phyloP scores from a whole-genome alignment of 2,888 invertebrate genomes.

The Flexamia atlantica region DNA sequence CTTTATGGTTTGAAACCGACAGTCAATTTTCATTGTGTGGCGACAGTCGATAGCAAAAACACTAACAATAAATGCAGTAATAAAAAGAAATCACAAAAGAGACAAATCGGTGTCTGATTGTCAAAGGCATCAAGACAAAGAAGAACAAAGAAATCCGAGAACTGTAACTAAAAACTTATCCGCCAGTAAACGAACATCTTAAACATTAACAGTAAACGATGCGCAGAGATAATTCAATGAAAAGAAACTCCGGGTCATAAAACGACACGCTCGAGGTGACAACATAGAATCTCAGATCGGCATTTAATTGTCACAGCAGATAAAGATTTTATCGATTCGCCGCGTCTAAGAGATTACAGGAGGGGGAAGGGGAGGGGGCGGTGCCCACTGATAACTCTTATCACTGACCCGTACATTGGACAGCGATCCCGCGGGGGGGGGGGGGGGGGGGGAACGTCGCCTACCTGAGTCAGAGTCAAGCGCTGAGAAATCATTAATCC shows the following conservation, averaged over 20 bases:
- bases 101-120: not conserved
- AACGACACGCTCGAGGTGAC: not conserved
- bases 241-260: no score
- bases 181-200: not conserved
- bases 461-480: slow-evolving; percentile 29
- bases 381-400: slow-evolving; percentile 14
- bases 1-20: no score
- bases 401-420: slow-evolving; percentile 21
- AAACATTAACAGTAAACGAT: not conserved
- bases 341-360: not conserved
- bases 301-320: not conserved
- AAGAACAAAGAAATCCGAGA: no score
- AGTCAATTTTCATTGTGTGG: no score
- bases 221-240: no score
- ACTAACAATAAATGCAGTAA: no score
- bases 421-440: not conserved
- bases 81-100: no score
- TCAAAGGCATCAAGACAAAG: not conserved
- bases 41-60: no score
- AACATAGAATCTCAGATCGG: not conserved
- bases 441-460: slow-evolving; percentile 30
- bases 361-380: not conserved
- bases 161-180: slow-evolving; percentile 1
- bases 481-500: slow-evolving; percentile 59
- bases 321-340: not conserved